Conservation (phyloP, 2,888 invertebrate species). For the Epinotia brunnichana region DNA sequence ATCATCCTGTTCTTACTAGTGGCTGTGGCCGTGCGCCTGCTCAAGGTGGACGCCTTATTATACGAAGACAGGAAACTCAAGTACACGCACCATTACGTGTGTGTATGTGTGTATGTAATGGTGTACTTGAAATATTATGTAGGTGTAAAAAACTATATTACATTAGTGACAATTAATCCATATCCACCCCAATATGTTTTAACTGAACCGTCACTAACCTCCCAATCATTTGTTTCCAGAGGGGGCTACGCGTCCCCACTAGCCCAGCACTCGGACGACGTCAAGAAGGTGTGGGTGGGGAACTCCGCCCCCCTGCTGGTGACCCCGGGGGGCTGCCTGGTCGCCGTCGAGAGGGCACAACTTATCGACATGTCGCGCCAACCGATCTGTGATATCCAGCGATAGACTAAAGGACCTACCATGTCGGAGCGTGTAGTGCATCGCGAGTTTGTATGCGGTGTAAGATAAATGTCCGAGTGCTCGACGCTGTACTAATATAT, state of each 20-base stretch:
- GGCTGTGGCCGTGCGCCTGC: slow-evolving; percentile 88
- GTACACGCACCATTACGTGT: too few species aligned
- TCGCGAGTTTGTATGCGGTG: not conserved
- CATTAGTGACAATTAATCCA: too few species aligned
- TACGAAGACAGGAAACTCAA: slow-evolving; percentile 84
- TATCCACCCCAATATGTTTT: too few species aligned
- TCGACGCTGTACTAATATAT: too few species aligned
- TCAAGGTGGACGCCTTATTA: slow-evolving; percentile 84
- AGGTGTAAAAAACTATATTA: too few species aligned
- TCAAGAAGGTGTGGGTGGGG: slow-evolving; percentile 80
- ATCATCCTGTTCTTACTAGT: slow-evolving; percentile 91
- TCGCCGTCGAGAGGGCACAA: slow-evolving; percentile 76
- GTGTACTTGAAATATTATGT: too few species aligned
- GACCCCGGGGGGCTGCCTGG: slow-evolving; percentile 73
- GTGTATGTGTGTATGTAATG: too few species aligned
- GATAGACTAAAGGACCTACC: slow-evolving; percentile 59
- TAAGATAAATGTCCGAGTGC: too few species aligned
- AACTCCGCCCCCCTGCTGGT: slow-evolving; percentile 69
- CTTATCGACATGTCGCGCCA: slow-evolving; percentile 65
- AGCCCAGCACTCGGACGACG: slow-evolving; percentile 71
- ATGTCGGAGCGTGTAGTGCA: slow-evolving; percentile 2
- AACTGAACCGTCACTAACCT: not conserved
- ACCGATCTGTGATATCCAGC: slow-evolving; percentile 78
- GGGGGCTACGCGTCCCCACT: slow-evolving; percentile 77
- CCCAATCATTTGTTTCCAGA: slow-evolving; percentile 60